These are phyloP conservation scores for Pachydiplax longipennis DNA, from an alignment of 2,888 invertebrate species.

Conservation along the genomic window DNA sequence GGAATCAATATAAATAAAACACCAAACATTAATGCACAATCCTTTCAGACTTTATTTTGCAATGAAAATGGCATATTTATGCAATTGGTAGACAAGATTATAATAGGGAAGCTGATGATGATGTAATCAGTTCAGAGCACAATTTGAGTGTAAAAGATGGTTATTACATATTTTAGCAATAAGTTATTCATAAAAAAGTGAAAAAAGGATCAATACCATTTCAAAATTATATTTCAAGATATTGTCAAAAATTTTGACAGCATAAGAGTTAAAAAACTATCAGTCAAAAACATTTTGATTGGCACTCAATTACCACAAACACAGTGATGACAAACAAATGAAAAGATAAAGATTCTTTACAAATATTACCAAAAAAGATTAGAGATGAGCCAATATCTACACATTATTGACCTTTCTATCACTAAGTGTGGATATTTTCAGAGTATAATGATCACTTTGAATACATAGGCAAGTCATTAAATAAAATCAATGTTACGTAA, in stretches of 20 bases:
- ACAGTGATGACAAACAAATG: background rate
- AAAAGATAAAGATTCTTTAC: background rate
- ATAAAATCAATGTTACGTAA: background rate
- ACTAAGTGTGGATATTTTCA: no score
- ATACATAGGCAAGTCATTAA: background rate
- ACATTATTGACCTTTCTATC: background rate
- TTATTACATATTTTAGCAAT: constrained; percentile 43
- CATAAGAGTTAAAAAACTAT: constrained; percentile 9
- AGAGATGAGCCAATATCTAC: constrained; percentile 19
- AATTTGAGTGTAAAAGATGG: constrained; percentile 24
- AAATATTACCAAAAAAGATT: background rate
- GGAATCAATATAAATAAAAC: background rate
- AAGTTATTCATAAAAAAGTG: constrained; percentile 37
- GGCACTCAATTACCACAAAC: constrained; percentile 22
- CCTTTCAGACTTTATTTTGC: constrained; percentile 38
- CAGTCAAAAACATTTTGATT: constrained; percentile 21
- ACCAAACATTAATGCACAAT: background rate
- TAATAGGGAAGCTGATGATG: constrained; percentile 39
- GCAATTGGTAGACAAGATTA: constrained; percentile 45
- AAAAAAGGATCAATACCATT: constrained; percentile 20
- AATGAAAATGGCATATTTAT: constrained; percentile 24
- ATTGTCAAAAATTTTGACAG: constrained; percentile 11
- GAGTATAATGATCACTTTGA: background rate
- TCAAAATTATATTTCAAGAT: constrained; percentile 21
- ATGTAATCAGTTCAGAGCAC: constrained; percentile 44